Percentiles rank a stretch among this genome's conserved stretches.
Evolutionary conservation across 1,140 invertebrate genomes (phyloP).

Genomic region (Pseudomyrmex cubaensis): DNA sequence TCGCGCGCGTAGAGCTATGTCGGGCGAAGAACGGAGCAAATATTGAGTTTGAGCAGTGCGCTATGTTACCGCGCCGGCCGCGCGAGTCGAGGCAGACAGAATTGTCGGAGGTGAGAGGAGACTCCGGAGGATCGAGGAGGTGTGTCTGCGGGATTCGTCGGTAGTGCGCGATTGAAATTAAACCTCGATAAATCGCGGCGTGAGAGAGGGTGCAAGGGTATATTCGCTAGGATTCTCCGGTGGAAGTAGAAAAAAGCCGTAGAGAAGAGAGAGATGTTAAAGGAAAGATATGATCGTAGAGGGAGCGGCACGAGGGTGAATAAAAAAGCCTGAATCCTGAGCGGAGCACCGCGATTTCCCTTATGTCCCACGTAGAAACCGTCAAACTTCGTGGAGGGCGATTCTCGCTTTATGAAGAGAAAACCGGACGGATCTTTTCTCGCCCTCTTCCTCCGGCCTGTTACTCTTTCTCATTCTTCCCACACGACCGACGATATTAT

Average conservation of each 20-base stretch:
- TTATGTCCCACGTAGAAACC: constrained; percentile 27
- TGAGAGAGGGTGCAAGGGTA: background rate
- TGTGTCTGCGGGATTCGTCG: background rate
- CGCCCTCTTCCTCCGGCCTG: background rate
- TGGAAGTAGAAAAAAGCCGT: background rate
- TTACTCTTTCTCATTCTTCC: no score
- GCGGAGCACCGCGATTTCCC: constrained; percentile 31
- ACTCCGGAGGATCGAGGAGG: constrained; percentile 18
- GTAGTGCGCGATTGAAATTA: constrained; percentile 64
- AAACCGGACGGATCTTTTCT: constrained; percentile 24
- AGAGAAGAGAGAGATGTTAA: constrained; percentile 36
- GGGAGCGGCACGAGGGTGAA: constrained; percentile 18
- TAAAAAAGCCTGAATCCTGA: constrained; percentile 59
- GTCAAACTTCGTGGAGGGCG: constrained; percentile 32
- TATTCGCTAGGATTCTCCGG: background rate
- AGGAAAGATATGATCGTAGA: constrained; percentile 35
- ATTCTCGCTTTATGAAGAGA: constrained; percentile 42
- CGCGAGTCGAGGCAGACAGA: constrained; percentile 5
- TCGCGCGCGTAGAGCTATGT: background rate
- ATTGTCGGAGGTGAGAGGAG: background rate
- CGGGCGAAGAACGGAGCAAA: constrained; percentile 15
- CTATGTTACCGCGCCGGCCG: no score
- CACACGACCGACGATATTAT: constrained; percentile 45
- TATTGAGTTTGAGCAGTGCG: constrained; percentile 1
- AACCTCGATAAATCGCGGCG: constrained; percentile 65